Conservation (phyloP, 2,888 invertebrate species). For the Pedicia rivosa region DNA sequence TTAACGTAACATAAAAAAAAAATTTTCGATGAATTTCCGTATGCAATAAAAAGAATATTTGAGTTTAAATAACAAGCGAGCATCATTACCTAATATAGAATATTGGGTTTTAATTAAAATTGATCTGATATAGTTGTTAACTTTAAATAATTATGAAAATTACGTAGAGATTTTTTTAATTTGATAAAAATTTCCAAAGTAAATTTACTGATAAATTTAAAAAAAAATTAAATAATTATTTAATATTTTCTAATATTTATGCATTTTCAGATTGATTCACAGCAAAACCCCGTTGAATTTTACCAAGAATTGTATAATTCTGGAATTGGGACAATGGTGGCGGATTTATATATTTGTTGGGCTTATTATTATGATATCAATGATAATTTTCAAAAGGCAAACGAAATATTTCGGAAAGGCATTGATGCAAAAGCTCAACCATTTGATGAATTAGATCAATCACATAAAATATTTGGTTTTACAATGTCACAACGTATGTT, state of each 20-base stretch:
- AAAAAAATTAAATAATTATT: too few species aligned
- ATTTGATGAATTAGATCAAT: constrained; percentile 53
- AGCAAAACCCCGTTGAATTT: constrained; percentile 58
- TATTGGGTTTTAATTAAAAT: too few species aligned
- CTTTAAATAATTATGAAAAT: constrained; percentile 5
- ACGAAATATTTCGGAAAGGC: constrained; percentile 65
- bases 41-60: too few species aligned
- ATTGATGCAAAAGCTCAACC: constrained; percentile 65
- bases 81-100: too few species aligned
- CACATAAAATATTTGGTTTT: constrained; percentile 45
- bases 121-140: too few species aligned
- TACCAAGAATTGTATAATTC: constrained; percentile 67
- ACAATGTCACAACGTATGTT: constrained; percentile 24
- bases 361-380: constrained; percentile 71
- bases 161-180: background rate
- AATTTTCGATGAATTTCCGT: too few species aligned
- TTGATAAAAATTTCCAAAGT: too few species aligned
- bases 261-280: constrained; percentile 49
- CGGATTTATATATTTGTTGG: constrained; percentile 80
- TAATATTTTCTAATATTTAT: constrained; percentile 5
- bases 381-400: constrained; percentile 69
- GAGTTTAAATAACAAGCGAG: too few species aligned
- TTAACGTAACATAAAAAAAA: too few species aligned
- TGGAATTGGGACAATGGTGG: constrained; percentile 65
- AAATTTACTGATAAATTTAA: too few species aligned